These are phyloP conservation scores for Centropus bengalensis DNA, from an alignment of 2,113 vertebrate species.

Conservation along the genomic window DNA sequence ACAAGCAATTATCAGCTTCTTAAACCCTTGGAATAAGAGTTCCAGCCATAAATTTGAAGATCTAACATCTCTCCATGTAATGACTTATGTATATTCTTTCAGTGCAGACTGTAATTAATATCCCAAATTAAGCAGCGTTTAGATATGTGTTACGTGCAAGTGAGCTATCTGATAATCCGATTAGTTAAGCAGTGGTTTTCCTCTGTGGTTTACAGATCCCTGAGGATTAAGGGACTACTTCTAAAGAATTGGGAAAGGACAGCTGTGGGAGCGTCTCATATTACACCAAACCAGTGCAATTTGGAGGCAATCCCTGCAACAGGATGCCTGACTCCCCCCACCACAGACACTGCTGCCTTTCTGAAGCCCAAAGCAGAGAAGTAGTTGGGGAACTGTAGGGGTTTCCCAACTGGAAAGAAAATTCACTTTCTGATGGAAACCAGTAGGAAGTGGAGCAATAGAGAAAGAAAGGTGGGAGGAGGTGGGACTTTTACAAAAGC, in stretches of 20 bases:
- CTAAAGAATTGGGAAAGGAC: not conserved
- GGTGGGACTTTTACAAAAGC: not conserved
- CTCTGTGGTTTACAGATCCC: slow-evolving; percentile 20
- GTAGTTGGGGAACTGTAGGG: not conserved
- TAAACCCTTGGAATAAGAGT: not conserved
- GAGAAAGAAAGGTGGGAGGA: not conserved
- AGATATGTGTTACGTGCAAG: slow-evolving; percentile 21
- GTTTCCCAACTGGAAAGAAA: not conserved
- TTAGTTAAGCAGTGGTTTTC: slow-evolving; percentile 40
- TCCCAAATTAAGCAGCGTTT: slow-evolving; percentile 33
- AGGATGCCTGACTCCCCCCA: not conserved
- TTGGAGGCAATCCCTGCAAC: not conserved
- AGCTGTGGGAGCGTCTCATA: not conserved
- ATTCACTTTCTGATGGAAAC: not conserved
- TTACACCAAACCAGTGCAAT: not conserved
- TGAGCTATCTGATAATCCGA: slow-evolving; percentile 33
- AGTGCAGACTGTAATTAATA: slow-evolving; percentile 27
- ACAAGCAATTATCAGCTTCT: slow-evolving; percentile 1
- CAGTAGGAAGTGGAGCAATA: not conserved
- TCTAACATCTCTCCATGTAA: not conserved
- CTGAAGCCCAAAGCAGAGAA: not conserved
- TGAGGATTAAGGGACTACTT: slow-evolving; percentile 17
- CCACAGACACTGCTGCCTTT: not conserved
- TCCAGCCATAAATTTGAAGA: not conserved
- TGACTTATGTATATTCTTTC: slow-evolving; percentile 9